Percentiles rank a stretch among this genome's conserved stretches.
Conservation (phyloP, 2,888 invertebrate genomes). For the Merodon equestris region DNA sequence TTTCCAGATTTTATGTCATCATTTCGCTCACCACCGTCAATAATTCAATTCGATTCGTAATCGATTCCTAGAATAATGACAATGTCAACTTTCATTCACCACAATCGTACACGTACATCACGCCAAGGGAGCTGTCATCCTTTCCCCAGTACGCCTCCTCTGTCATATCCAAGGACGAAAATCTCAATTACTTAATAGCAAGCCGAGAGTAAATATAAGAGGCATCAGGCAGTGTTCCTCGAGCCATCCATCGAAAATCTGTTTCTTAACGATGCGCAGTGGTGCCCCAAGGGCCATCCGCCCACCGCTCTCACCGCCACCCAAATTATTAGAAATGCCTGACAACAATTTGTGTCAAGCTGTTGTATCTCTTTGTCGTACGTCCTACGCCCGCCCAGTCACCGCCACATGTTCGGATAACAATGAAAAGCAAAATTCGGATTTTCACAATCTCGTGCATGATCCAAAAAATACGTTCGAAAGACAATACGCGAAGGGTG, state of each 20-base stretch:
- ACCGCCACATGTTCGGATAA: conserved; percentile 21
- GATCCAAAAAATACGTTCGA: conserved; percentile 46
- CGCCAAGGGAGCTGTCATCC: background rate
- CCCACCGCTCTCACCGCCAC: background rate
- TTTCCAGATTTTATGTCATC: conserved; percentile 11
- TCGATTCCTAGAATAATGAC: conserved; percentile 35
- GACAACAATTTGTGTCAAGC: conserved; percentile 56
- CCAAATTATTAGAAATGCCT: conserved; percentile 63
- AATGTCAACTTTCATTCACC: conserved; percentile 27
- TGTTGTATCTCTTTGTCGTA: background rate
- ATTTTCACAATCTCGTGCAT: conserved; percentile 62
- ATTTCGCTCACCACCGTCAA: conserved; percentile 11
- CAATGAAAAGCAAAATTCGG: conserved; percentile 38
- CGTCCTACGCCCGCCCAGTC: background rate
- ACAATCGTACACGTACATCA: conserved; percentile 1
- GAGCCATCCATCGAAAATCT: conserved; percentile 24
- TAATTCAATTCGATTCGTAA: conserved; percentile 30
- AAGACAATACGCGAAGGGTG: conserved; percentile 19
- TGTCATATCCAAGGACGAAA: conserved; percentile 10
- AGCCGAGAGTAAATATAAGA: conserved; percentile 45
- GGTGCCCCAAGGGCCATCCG: conserved; percentile 32
- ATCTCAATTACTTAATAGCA: conserved; percentile 59
- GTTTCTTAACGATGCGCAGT: conserved; percentile 17
- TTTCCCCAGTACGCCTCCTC: background rate
- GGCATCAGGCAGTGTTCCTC: conserved; percentile 4